phyloP scores from a whole-genome alignment of 2,888 invertebrate species.

The Ashinkailepas kermadecensis region DNA sequence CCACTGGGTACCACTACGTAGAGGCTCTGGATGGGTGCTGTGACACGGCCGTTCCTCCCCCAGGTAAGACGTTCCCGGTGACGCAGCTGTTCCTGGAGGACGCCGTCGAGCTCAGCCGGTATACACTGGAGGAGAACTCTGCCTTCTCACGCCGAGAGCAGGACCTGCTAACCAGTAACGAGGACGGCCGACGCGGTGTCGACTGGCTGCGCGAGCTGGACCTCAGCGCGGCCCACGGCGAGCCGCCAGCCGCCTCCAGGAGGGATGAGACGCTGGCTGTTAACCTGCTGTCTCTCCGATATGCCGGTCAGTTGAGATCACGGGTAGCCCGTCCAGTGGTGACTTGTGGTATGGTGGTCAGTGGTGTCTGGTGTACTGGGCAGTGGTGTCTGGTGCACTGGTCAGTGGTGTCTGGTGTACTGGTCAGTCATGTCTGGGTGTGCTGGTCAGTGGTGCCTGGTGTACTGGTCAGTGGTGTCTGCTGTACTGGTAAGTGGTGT shows the following conservation, averaged over 20 bases:
- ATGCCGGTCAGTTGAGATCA: not conserved
- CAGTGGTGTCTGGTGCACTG: too few species aligned
- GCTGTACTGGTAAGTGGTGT: too few species aligned
- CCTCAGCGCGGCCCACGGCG: not conserved
- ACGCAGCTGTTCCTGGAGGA: slow-evolving; percentile 74
- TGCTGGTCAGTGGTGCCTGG: too few species aligned
- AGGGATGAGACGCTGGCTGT: not conserved
- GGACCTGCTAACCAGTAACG: not conserved
- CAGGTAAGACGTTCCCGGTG: slow-evolving; percentile 65
- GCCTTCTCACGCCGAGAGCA: slow-evolving; percentile 48
- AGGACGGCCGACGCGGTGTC: not conserved
- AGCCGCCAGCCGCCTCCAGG: not conserved
- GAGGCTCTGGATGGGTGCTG: too few species aligned
- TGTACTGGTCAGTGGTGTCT: too few species aligned
- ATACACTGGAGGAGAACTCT: slow-evolving; percentile 49
- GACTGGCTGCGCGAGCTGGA: not conserved
- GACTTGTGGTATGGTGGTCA: too few species aligned
- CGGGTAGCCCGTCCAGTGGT: too few species aligned
- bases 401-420: too few species aligned
- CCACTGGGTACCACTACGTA: too few species aligned
- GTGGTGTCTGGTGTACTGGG: too few species aligned
- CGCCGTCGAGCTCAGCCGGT: slow-evolving; percentile 58
- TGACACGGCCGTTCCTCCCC: not conserved
- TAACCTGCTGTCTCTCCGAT: not conserved
- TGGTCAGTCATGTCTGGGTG: too few species aligned